Evolutionary conservation across 1,140 invertebrate species (phyloP).

Genomic region (Steinernema khuongi): DNA sequence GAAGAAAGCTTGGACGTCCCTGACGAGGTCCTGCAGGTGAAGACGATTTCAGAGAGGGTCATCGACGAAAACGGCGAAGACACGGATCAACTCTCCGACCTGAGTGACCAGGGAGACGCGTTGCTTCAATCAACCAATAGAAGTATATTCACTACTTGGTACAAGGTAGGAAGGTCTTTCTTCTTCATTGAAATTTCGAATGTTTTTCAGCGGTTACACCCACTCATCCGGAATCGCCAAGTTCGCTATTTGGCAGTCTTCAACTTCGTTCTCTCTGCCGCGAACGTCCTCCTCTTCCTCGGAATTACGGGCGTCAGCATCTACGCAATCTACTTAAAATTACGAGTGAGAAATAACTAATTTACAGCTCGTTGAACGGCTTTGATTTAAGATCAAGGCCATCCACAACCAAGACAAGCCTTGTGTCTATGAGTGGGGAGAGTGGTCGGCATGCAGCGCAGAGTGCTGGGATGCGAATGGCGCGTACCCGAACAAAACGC

Average conservation of each 20-base stretch:
- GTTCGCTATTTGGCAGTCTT: not conserved
- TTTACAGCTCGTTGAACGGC: too few relatives aligned
- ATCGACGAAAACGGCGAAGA: too few relatives aligned
- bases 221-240: not conserved
- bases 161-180: not conserved
- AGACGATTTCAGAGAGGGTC: slow-evolving; percentile 8
- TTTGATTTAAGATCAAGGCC: not conserved
- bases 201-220: not conserved
- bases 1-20: too few relatives aligned
- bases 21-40: too few relatives aligned
- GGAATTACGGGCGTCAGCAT: not conserved
- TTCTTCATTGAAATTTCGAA: not conserved
- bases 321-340: not conserved
- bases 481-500: not conserved
- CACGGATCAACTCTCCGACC: not conserved
- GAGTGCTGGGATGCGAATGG: not conserved
- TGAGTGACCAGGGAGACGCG: not conserved
- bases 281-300: not conserved
- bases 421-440: not conserved
- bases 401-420: not conserved
- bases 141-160: not conserved
- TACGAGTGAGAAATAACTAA: not conserved
- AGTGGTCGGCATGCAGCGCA: not conserved
- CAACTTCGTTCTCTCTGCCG: not conserved
- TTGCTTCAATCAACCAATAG: not conserved